Evolutionary conservation across 2,113 vertebrate species (phyloP).

Genomic region (Tetrao urogallus): DNA sequence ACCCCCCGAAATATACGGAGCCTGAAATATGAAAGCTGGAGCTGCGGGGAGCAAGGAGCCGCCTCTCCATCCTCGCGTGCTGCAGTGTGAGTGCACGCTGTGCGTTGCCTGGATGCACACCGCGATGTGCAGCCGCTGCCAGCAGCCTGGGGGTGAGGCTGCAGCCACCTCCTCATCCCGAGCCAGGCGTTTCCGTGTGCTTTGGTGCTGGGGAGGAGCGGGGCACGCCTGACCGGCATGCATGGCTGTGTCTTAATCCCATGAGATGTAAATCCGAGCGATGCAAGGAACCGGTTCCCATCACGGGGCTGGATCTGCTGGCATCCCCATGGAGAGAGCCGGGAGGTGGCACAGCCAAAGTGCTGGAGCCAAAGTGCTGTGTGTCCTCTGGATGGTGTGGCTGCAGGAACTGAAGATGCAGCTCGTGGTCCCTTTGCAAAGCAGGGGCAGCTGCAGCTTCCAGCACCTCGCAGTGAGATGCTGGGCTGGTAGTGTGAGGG

Average conservation of each 20-base stretch:
- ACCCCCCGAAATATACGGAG: neutral
- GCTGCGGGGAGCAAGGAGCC: neutral
- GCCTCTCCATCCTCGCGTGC: neutral
- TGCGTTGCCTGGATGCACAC: neutral
- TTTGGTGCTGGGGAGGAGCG: neutral
- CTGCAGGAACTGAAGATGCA: neutral
- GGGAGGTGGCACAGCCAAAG: accelerated
- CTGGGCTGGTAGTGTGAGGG: neutral
- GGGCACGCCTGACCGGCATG: neutral
- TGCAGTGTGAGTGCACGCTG: neutral
- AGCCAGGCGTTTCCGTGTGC: neutral
- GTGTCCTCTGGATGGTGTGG: neutral
- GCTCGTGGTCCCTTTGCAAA: neutral
- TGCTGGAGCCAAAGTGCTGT: neutral
- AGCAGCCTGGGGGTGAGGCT: neutral
- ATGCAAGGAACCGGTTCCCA: neutral
- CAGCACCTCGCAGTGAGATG: neutral
- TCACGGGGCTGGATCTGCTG: neutral
- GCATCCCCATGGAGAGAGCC: neutral
- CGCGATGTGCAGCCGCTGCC: neutral
- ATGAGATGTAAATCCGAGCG: accelerated
- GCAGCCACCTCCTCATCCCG: accelerated
- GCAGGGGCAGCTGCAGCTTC: neutral
- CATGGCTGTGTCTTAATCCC: neutral
- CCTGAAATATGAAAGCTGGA: neutral